Evolutionary conservation across 2,113 vertebrate genomes (phyloP).

Genomic region (Chloropsis hardwickii): DNA sequence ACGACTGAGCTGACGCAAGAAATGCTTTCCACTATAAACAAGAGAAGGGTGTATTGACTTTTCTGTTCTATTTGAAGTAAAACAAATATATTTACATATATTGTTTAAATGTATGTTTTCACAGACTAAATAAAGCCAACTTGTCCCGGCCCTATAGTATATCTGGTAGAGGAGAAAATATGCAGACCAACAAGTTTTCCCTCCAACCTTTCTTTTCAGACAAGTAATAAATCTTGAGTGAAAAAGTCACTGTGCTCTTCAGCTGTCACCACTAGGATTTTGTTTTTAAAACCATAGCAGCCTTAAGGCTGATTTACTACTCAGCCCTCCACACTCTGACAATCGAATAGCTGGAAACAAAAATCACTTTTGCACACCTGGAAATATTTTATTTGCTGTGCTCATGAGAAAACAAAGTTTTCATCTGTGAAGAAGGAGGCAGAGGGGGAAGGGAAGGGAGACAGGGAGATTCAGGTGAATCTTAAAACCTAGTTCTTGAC

Average conservation of each 20-base stretch:
- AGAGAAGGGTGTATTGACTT: not conserved
- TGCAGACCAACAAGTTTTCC: slow-evolving; percentile 62
- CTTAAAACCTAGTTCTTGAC: not conserved
- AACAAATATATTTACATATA: not conserved
- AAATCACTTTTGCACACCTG: slow-evolving; percentile 68
- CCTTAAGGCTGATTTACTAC: slow-evolving; percentile 75
- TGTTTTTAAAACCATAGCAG: slow-evolving; percentile 50
- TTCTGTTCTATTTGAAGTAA: not conserved
- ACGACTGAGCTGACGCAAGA: not conserved
- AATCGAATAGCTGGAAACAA: slow-evolving; percentile 60
- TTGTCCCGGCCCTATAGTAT: not conserved
- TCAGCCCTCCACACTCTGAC: slow-evolving; percentile 53
- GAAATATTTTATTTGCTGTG: slow-evolving; percentile 67
- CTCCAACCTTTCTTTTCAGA: slow-evolving; percentile 52
- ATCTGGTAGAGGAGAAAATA: slow-evolving; percentile 66
- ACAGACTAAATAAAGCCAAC: slow-evolving; percentile 44
- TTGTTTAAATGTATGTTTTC: slow-evolving; percentile 4
- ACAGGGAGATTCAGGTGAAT: not conserved
- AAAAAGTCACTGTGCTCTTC: slow-evolving; percentile 72
- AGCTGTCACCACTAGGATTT: slow-evolving; percentile 67
- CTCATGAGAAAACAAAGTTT: slow-evolving; percentile 41
- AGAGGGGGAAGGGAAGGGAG: not conserved
- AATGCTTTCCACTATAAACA: not conserved
- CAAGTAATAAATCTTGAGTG: slow-evolving; percentile 71
- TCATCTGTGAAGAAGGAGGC: not conserved